Evolutionary conservation across 2,113 vertebrate species (phyloP).

Genomic region (Falco punctatus): DNA sequence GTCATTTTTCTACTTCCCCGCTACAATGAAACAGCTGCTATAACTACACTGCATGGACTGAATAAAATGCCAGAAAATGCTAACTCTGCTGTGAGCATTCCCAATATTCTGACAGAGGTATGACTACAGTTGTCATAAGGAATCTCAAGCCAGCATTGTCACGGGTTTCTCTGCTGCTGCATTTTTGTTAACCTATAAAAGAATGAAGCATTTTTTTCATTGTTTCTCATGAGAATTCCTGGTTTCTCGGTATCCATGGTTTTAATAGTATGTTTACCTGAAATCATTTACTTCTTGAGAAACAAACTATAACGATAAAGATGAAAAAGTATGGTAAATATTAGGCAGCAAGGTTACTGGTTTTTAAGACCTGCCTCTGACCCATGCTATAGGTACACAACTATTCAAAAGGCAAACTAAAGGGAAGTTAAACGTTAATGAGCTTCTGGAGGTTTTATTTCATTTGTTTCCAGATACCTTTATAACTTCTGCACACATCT

Average conservation of each 20-base stretch:
- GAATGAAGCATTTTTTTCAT: neutral
- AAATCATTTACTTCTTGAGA: neutral
- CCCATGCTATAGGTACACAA: neutral
- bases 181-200: neutral
- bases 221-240: neutral
- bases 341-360: neutral
- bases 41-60: constrained; percentile 38
- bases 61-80: constrained; percentile 59
- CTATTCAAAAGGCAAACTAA: neutral
- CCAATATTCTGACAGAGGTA: neutral
- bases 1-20: constrained; percentile 59
- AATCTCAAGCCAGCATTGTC: neutral
- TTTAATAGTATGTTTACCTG: neutral
- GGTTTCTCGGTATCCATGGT: neutral
- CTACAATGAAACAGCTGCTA: constrained; percentile 59
- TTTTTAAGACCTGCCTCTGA: neutral
- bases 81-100: constrained; percentile 6
- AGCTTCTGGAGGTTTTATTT: neutral
- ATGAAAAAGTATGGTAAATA: neutral
- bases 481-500: neutral
- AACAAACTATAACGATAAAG: neutral
- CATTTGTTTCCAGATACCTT: neutral
- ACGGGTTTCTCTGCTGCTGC: neutral
- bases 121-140: neutral
- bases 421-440: neutral